Conservation (phyloP, 2,888 invertebrate genomes). For the Hemithea aestivaria region DNA sequence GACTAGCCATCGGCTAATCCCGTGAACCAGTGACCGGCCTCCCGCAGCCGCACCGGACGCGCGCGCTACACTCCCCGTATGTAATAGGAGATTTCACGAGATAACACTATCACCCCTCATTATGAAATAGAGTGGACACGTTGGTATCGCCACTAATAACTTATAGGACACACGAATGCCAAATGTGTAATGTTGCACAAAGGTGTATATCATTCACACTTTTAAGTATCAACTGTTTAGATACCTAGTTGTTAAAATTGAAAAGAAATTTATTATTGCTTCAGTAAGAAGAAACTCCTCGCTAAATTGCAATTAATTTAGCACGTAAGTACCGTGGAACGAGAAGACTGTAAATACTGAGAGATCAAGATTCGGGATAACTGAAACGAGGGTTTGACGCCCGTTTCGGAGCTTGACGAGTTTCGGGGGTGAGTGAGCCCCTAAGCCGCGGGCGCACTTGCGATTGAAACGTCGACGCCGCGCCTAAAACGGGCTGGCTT, state of each 20-base stretch:
- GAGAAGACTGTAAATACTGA: conserved; percentile 38
- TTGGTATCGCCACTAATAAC: conserved; percentile 19
- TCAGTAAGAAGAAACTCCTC: neutral
- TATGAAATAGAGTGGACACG: conserved; percentile 49
- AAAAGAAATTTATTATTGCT: too few species aligned
- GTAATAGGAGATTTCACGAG: conserved; percentile 75
- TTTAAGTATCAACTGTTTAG: too few species aligned
- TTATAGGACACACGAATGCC: too few species aligned
- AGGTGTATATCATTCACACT: too few species aligned
- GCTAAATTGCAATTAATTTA: conserved; percentile 18
- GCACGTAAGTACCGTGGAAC: conserved; percentile 9
- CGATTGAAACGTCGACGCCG: conserved; percentile 66
- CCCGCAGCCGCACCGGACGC: neutral
- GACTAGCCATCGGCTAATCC: conserved; percentile 69
- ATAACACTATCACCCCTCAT: conserved; percentile 69
- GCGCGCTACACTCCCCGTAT: conserved; percentile 32
- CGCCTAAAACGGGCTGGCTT: conserved; percentile 67
- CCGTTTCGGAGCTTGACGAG: conserved; percentile 56
- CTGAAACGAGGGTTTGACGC: conserved; percentile 64
- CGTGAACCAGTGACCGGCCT: conserved; percentile 36
- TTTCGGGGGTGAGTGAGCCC: conserved; percentile 50
- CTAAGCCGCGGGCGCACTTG: conserved; percentile 64
- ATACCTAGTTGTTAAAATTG: too few species aligned
- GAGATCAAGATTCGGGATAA: conserved; percentile 56
- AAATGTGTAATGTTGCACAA: too few species aligned